Evolutionary conservation across 2,888 invertebrate genomes (phyloP), one percentile per base, ranked within the genome.

Genomic region (Andrena marginata): DNA sequence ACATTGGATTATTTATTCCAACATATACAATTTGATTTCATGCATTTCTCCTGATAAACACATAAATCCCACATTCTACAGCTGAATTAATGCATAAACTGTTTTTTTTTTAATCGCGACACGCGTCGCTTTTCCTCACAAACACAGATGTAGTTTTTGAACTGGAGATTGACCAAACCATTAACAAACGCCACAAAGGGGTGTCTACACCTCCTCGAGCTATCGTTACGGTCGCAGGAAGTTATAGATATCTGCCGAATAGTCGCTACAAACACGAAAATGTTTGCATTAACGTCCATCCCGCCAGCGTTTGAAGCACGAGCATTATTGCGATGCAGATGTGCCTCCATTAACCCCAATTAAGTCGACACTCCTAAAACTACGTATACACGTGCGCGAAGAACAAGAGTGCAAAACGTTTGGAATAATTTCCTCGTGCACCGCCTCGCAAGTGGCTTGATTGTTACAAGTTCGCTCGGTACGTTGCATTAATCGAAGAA

Each of bases 391-490:
- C 49, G 62, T 72, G 49, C 33, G 56, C 60, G 60, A 49, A 73
- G 63, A 69, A 64, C 49, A 76, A 64, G 56, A 42, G 49, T 51
- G 42, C 51, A 13, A n/a, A 56, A 33, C 33, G 68, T 60, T 29
- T 73, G 63, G 60, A 76, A 71, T 69, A 67, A 83, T 79, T 85
- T 85, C 70, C 68, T 80, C 79, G 80, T 78, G 31, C 60, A 56
- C 67, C 56, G 49, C 42, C 73, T 59, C 77, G 23, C 71, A 89
- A 90, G 85, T 88, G 89, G 85, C 86, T 90, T 87, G 82, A 91
- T 90, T 90, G 89, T 81, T 71, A 83, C 77, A 82, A 89, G 88
- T 87, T 89, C 87, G 85, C 87, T 79, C 84, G 77, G 67, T 49
- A 82, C 67, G 63, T 42, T 62, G 26, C 26, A 49, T 54, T 83